Conservation (phyloP, 2,797 vertebrate species). For the Xerus rutilus region DNA sequence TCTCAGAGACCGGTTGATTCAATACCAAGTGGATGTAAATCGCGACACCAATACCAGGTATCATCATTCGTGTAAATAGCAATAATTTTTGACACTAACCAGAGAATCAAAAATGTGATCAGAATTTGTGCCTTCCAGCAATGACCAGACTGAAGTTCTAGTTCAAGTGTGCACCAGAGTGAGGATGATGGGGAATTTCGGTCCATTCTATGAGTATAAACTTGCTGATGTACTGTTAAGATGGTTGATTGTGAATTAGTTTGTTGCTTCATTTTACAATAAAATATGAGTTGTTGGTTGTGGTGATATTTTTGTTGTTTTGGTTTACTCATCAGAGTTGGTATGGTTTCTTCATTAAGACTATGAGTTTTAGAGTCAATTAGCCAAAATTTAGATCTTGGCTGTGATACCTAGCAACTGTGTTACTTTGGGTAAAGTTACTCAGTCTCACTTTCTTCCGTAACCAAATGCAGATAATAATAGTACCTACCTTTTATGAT, state of each 20-base stretch:
- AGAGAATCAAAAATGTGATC: neutral
- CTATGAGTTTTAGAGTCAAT: neutral
- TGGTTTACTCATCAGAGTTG: neutral
- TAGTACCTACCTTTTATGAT: neutral
- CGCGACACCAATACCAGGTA: conserved; percentile 92
- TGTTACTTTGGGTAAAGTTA: neutral
- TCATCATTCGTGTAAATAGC: neutral
- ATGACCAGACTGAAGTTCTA: neutral
- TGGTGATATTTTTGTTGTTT: neutral
- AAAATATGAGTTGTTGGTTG: neutral
- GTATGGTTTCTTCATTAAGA: neutral
- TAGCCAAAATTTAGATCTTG: neutral
- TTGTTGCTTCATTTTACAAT: neutral
- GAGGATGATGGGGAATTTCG: neutral
- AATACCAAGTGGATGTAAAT: conserved; percentile 92
- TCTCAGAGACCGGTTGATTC: conserved; percentile 91
- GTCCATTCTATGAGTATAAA: neutral
- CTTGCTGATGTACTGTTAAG: neutral
- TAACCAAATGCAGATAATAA: neutral
- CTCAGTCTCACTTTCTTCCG: neutral
- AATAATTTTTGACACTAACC: neutral
- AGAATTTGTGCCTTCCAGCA: neutral
- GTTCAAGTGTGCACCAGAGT: neutral
- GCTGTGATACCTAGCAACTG: neutral
- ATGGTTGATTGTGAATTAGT: neutral